phyloP scores from a whole-genome alignment of 1,140 invertebrate genomes.

The Drosophila carrolli region DNA sequence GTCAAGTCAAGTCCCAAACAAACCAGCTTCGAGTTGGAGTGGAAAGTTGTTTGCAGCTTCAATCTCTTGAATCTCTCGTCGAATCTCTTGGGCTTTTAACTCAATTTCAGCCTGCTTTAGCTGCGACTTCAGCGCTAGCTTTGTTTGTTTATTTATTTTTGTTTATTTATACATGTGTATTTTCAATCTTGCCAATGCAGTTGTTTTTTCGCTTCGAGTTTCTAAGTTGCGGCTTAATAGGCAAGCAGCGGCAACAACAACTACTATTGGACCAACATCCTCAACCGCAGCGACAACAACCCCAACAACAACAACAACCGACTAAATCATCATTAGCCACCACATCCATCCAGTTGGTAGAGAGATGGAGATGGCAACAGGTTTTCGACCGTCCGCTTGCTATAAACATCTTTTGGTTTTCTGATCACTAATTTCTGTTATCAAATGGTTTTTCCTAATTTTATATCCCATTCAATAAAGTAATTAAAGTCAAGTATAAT shows the following conservation, averaged over 20 bases:
- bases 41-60: slow-evolving; percentile 72
- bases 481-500: not conserved
- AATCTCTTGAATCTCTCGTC: slow-evolving; percentile 51
- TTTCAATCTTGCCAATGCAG: slow-evolving; percentile 52
- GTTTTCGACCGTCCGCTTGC: slow-evolving; percentile 29
- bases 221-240: slow-evolving; percentile 63
- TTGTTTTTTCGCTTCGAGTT: slow-evolving; percentile 52
- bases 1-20: slow-evolving; percentile 54
- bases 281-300: slow-evolving; percentile 37
- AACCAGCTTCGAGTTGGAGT: slow-evolving; percentile 57
- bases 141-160: slow-evolving; percentile 67
- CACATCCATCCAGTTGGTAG: slow-evolving; percentile 37
- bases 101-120: slow-evolving; percentile 63
- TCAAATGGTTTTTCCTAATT: not conserved
- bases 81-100: slow-evolving; percentile 78
- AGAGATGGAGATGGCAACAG: slow-evolving; percentile 40
- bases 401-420: slow-evolving; percentile 18
- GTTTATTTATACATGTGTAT: slow-evolving; percentile 63
- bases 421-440: slow-evolving; percentile 3
- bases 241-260: slow-evolving; percentile 42
- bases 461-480: not conserved
- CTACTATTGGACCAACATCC: slow-evolving; percentile 38
- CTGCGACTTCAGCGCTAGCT: slow-evolving; percentile 6
- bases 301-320: slow-evolving; percentile 36
- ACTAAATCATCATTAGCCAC: slow-evolving; percentile 57